phyloP scores from a whole-genome alignment of 2,797 vertebrate species.

The Alca torda region DNA sequence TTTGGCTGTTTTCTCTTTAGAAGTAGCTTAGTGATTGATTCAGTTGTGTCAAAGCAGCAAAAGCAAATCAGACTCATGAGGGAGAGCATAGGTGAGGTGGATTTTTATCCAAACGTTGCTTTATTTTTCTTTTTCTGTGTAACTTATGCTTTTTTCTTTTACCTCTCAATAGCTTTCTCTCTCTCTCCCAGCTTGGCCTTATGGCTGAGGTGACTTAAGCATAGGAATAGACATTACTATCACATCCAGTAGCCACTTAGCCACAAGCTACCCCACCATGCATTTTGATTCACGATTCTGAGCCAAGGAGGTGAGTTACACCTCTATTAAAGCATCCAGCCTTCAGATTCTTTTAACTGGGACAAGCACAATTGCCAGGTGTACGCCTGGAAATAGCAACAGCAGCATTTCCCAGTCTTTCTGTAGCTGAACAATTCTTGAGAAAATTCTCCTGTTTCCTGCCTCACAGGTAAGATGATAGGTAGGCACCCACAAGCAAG shows the following conservation, averaged over 20 bases:
- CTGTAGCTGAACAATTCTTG: not conserved
- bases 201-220: not conserved
- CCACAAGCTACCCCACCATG: no score
- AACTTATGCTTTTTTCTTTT: not conserved
- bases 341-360: not conserved
- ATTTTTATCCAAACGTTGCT: not conserved
- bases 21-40: not conserved
- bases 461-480: not conserved
- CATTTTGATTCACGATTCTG: not conserved
- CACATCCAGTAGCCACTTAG: not conserved
- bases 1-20: not conserved
- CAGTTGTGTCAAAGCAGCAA: not conserved
- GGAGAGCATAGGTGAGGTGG: not conserved
- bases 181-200: not conserved
- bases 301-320: not conserved
- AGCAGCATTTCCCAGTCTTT: not conserved
- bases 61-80: not conserved
- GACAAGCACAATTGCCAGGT: not conserved
- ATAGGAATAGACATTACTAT: not conserved
- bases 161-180: not conserved
- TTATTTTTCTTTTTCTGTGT: not conserved
- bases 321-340: not conserved
- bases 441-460: not conserved
- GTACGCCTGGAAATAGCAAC: not conserved
- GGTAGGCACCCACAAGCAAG: rapidly evolving